Base-by-base conservation (phyloP, 2,113 vertebrate species). In the Empidonax traillii region DNA sequence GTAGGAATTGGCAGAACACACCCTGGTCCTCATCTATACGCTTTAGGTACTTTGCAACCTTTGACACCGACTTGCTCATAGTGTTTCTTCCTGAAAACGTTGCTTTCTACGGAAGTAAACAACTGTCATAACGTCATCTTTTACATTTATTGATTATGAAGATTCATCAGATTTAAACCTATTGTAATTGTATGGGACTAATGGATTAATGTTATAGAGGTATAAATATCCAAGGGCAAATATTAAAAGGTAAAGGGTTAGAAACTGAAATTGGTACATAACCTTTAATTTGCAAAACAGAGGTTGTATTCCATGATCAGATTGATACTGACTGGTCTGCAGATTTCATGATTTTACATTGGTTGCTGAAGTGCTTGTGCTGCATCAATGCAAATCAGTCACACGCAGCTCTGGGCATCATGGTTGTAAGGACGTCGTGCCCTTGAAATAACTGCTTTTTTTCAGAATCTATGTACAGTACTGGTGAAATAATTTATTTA, bases 401-500 rank as follows among this genome's bases (percentile, higher is more conserved):
- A 35, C n/a, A 51, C 0, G 0, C 25, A 37, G 65, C 58, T 92
- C 80, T 59, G 33, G 49, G 28, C 43, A 21, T 62, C 14, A 1
- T 37, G 22, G 31, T 37, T 56, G 5, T 52, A 24, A 3, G 4
- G 65, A 28, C 65, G 63, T 49, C 31, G n/a, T 66, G 31, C 12
- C 19, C 74, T 91, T 90, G 67, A 37, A 69, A 84, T 63, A 89
- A 31, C 23, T 86, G 72, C 47, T 73, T 75, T 6, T 86, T 92
- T 95, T 66, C 59, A 71, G 75, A 63, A 74, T 7, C 58, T 28
- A 0, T 33, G 14, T 44, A 7, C 11, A 16, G 14, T 61, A 28
- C 21, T 74, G 28, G 30, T 4, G 8, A 52, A 56, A 53, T 3
- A 51, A 47, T 39, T 68, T 62, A 31, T 49, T 66, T 77, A 14